Conservation (phyloP, 2,888 invertebrate species). For the Helobdella robusta region DNA sequence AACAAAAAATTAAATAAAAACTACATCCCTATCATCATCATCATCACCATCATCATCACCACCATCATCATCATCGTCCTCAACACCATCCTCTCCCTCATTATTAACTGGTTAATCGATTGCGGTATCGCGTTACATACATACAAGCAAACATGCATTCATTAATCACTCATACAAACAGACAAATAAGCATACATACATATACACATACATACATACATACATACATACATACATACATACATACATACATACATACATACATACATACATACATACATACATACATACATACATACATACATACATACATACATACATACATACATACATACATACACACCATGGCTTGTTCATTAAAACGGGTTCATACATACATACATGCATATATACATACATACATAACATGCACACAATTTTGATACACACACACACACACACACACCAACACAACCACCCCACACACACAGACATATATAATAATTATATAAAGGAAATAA, state of each 20-base stretch:
- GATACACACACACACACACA: too few relatives aligned
- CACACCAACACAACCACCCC: too few relatives aligned
- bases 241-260: slow-evolving; percentile 4
- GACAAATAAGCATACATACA: neutral
- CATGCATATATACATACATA: too few relatives aligned
- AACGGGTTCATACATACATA: too few relatives aligned
- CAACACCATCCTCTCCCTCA: too few relatives aligned
- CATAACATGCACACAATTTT: too few relatives aligned
- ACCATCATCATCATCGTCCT: neutral
- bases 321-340: too few relatives aligned
- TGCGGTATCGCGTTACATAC: too few relatives aligned
- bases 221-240: neutral
- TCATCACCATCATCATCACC: neutral
- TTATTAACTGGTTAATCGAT: too few relatives aligned
- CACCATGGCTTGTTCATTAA: too few relatives aligned
- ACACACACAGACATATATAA: too few relatives aligned
- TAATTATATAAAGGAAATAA: too few relatives aligned
- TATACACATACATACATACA: neutral
- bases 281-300: slow-evolving; percentile 7
- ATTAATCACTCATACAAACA: neutral
- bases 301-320: neutral
- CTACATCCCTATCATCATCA: neutral
- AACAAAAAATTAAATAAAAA: neutral
- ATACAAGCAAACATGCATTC: neutral
- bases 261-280: slow-evolving; percentile 8